Percentiles rank a stretch among this genome's conserved stretches.
These are phyloP conservation scores for Noctua comes DNA, from an alignment of 2,888 invertebrate genomes.

Conservation along the genomic window DNA sequence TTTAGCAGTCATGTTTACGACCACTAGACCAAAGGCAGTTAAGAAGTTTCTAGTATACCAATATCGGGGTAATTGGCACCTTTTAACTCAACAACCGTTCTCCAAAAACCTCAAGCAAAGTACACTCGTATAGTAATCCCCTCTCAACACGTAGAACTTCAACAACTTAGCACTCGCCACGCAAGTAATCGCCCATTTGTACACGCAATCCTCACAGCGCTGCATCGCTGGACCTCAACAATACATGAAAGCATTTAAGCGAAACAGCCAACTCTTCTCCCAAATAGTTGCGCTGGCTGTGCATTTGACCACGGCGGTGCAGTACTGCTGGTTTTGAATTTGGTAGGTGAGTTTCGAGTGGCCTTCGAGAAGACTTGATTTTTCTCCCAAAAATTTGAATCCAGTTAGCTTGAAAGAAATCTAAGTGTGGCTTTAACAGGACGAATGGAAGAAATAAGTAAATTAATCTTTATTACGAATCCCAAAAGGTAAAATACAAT, in stretches of 20 bases:
- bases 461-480: too few relatives aligned
- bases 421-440: neutral
- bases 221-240: conserved; percentile 46
- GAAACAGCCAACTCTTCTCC: conserved; percentile 64
- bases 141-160: conserved; percentile 9
- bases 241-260: conserved; percentile 64
- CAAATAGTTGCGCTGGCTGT: conserved; percentile 60
- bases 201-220: conserved; percentile 25
- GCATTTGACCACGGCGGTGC: conserved; percentile 55
- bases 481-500: too few relatives aligned
- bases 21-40: too few relatives aligned
- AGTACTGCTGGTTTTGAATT: conserved; percentile 20
- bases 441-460: too few relatives aligned
- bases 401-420: neutral
- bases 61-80: neutral
- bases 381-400: neutral
- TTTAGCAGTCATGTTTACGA: too few relatives aligned
- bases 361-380: neutral
- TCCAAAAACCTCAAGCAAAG: neutral
- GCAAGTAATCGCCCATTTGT: conserved; percentile 7
- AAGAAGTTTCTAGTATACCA: neutral
- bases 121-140: neutral
- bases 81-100: neutral
- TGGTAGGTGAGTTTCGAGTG: neutral
- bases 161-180: conserved; percentile 31